Evolutionary conservation across 2,113 vertebrate genomes (phyloP).

Genomic region (Trinectes maculatus): DNA sequence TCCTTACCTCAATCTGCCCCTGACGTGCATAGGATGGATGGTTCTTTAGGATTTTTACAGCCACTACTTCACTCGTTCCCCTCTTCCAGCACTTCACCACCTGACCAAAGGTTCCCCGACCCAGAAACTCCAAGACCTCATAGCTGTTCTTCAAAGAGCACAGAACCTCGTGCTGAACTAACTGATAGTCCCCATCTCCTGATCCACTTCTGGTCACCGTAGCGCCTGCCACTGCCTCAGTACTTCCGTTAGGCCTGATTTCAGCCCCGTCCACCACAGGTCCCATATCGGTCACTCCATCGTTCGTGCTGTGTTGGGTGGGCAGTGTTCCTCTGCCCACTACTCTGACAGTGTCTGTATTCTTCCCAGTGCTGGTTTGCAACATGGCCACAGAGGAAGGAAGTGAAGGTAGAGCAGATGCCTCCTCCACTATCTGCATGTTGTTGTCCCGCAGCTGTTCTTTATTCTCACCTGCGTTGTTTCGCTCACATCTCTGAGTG

Average conservation of each 20-base stretch:
- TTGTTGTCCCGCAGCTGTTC: conserved; percentile 81
- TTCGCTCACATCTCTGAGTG: conserved; percentile 88
- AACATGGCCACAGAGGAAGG: conserved; percentile 86
- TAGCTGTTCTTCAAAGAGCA: conserved; percentile 95
- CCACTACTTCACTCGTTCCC: conserved; percentile 93
- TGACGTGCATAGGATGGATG: conserved; percentile 97
- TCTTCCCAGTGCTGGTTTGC: conserved; percentile 88
- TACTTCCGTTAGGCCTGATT: conserved; percentile 25
- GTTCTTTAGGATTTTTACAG: conserved; percentile 97
- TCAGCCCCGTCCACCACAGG: conserved; percentile 28
- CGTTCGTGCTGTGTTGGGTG: conserved; percentile 82
- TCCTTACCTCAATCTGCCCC: conserved; percentile 91
- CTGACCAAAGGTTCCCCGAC: conserved; percentile 97
- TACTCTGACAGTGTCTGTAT: conserved; percentile 76
- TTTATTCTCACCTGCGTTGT: conserved; percentile 85
- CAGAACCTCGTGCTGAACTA: conserved; percentile 95
- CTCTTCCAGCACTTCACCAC: conserved; percentile 98
- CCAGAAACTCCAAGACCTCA: conserved; percentile 95
- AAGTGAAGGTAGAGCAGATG: conserved; percentile 84
- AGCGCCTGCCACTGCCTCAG: conserved; percentile 71
- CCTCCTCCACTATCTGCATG: conserved; percentile 97
- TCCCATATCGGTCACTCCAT: conserved; percentile 20
- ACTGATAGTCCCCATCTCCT: conserved; percentile 93
- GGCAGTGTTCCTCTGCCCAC: conserved; percentile 63
- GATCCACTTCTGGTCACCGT: conserved; percentile 65